Evolutionary conservation across 2,888 invertebrate species (phyloP).

Genomic region (Rotaria macrura): DNA sequence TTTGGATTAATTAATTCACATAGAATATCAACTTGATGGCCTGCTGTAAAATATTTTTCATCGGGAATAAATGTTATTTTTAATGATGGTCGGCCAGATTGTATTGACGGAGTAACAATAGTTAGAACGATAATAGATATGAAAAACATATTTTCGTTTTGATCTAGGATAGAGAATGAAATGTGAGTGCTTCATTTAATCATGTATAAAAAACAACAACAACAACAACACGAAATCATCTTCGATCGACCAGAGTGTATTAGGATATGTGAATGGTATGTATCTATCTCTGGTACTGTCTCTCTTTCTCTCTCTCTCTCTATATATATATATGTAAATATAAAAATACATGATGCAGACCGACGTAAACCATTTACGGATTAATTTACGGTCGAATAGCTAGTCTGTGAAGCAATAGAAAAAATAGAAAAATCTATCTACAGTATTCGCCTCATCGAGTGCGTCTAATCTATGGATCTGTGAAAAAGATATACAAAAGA

Average conservation of each 20-base stretch:
- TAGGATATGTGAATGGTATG: too few species aligned
- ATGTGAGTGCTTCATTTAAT: background rate
- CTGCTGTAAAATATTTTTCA: background rate
- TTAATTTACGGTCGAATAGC: background rate
- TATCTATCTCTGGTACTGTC: too few species aligned
- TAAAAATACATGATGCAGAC: background rate
- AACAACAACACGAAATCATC: background rate
- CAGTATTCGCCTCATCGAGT: background rate
- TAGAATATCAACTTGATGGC: background rate
- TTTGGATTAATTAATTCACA: background rate
- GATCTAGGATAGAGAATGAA: background rate
- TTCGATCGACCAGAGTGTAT: background rate
- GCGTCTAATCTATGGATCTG: background rate
- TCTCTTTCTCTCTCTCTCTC: too few species aligned
- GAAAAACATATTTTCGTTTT: background rate
- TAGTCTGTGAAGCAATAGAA: background rate
- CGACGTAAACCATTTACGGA: background rate
- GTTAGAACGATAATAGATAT: background rate
- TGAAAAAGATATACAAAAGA: background rate
- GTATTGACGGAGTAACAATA: background rate
- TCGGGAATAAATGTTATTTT: constrained; percentile 5
- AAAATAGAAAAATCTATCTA: background rate
- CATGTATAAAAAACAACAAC: background rate
- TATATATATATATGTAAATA: background rate
- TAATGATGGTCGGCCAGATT: background rate